Evolutionary conservation across 2,113 vertebrate genomes (phyloP).

Genomic region (Micronisus gabar): DNA sequence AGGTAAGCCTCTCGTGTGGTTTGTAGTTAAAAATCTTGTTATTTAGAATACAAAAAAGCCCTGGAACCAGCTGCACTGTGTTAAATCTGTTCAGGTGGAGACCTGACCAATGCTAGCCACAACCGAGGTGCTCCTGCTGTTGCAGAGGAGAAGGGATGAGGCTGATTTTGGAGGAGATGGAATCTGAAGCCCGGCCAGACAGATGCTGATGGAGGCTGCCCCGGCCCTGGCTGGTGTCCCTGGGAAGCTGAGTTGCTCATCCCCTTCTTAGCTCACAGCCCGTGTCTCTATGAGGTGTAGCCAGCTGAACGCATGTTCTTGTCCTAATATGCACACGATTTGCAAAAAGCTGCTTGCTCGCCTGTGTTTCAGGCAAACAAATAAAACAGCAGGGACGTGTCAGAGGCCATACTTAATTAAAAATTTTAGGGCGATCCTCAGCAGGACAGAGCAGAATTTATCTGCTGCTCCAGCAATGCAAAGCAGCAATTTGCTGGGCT

Average conservation of each 20-base stretch:
- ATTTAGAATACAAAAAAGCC: background rate
- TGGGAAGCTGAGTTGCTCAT: background rate
- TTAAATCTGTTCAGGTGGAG: background rate
- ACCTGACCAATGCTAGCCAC: background rate
- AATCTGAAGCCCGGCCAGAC: background rate
- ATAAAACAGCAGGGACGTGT: background rate
- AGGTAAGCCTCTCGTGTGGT: background rate
- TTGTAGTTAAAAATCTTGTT: background rate
- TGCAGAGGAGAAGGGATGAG: background rate
- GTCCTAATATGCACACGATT: rapidly evolving
- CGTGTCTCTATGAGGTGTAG: rapidly evolving
- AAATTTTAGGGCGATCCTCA: background rate
- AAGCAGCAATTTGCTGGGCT: background rate
- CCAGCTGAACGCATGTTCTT: rapidly evolving
- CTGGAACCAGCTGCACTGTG: background rate
- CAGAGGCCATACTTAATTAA: background rate
- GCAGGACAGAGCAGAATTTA: background rate
- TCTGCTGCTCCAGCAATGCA: background rate
- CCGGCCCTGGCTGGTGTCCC: background rate
- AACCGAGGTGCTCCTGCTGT: rapidly evolving
- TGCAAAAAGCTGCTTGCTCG: background rate
- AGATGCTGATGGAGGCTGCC: background rate
- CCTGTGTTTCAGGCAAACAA: background rate
- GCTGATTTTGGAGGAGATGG: background rate
- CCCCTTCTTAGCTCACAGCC: background rate